phyloP scores from a whole-genome alignment of 2,113 vertebrate genomes.

The Morphnarchus princeps region DNA sequence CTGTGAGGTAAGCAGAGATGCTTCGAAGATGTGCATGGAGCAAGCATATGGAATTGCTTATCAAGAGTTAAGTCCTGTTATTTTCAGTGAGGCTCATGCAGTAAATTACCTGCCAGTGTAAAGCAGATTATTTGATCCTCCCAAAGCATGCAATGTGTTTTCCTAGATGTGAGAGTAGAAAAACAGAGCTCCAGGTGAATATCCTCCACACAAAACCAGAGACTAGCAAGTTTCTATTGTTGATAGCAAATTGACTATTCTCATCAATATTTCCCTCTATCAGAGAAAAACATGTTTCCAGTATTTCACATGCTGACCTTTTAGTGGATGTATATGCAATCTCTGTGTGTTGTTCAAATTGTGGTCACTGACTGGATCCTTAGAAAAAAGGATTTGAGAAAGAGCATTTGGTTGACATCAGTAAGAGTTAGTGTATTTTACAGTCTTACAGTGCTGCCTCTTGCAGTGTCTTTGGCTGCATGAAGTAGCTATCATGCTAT shows the following conservation, averaged over 20 bases:
- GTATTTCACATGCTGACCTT: neutral
- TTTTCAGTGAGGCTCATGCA: neutral
- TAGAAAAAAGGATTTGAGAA: neutral
- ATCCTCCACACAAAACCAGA: neutral
- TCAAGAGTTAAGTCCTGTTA: neutral
- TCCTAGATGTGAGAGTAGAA: neutral
- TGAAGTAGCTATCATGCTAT: neutral
- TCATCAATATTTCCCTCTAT: neutral
- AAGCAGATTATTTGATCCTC: neutral
- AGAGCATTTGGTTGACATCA: neutral
- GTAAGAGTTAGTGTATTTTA: neutral
- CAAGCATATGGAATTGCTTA: neutral
- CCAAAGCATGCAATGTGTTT: neutral
- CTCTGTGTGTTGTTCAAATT: neutral
- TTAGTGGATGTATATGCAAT: neutral
- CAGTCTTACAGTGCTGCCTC: neutral
- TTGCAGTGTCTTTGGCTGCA: neutral
- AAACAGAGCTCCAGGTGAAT: neutral
- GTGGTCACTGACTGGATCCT: neutral
- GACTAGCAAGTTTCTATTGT: neutral
- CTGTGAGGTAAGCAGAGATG: neutral
- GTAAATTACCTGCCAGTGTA: neutral
- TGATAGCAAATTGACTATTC: neutral
- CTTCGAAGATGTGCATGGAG: neutral
- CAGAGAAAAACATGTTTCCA: neutral